Evolutionary conservation across 2,888 invertebrate species (phyloP).

Genomic region (Dioctria rufipes): DNA sequence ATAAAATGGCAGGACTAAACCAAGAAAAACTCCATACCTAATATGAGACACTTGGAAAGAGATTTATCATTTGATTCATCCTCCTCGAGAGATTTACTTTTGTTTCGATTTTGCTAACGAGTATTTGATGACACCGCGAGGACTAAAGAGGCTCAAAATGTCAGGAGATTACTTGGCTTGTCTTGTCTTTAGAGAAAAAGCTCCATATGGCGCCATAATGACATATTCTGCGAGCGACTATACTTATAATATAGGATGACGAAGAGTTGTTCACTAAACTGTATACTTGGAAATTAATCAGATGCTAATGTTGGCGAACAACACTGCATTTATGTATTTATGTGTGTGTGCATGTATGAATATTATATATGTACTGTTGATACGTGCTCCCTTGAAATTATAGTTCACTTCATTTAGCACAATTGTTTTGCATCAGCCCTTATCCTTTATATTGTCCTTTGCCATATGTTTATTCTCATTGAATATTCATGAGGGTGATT

Average conservation of each 20-base stretch:
- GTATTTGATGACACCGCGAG: slow-evolving; percentile 55
- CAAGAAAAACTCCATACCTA: background rate
- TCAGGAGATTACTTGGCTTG: slow-evolving; percentile 36
- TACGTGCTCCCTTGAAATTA: slow-evolving; percentile 9
- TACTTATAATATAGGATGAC: background rate
- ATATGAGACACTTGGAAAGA: slow-evolving; percentile 52
- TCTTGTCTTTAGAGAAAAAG: slow-evolving; percentile 10
- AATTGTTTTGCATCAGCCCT: slow-evolving; percentile 27
- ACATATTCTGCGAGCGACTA: background rate
- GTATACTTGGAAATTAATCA: slow-evolving; percentile 53
- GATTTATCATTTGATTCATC: slow-evolving; percentile 54
- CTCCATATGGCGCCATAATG: slow-evolving; percentile 56
- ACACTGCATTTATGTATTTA: slow-evolving; percentile 34
- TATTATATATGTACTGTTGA: too few relatives aligned
- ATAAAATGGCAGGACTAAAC: background rate
- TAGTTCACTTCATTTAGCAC: slow-evolving; percentile 52
- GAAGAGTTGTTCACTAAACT: background rate
- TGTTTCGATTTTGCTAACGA: slow-evolving; percentile 55
- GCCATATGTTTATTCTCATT: slow-evolving; percentile 40
- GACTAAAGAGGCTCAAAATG: slow-evolving; percentile 50
- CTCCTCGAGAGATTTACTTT: slow-evolving; percentile 41
- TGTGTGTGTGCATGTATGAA: background rate
- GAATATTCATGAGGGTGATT: slow-evolving; percentile 55
- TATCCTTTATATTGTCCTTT: slow-evolving; percentile 18
- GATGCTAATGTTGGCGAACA: slow-evolving; percentile 53